Base-by-base conservation (phyloP, 2,797 vertebrate species). In the Esox lucius region DNA sequence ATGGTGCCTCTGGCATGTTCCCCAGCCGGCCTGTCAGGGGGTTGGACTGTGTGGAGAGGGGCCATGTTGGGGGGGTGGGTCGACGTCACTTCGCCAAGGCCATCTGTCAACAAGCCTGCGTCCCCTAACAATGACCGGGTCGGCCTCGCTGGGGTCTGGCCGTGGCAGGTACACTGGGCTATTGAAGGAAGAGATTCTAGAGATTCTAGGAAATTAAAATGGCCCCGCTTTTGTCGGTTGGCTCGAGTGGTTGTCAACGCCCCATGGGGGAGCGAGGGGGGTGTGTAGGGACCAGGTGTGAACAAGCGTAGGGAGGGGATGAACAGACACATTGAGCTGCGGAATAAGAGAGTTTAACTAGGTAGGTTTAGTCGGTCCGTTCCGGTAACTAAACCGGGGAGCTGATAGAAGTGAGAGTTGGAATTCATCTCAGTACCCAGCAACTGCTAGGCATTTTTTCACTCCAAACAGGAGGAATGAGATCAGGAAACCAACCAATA, bases 71-170 rank as follows among this genome's bases (percentile, higher is more conserved):
- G n/a, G n/a, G n/a, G n/a, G n/a, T n/a, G n/a, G n/a, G 39, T 80
- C 64, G 56, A 72, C 72, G 71, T 78, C 77, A 26, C 69, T 74
- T 81, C 80, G 84, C 86, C 83, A 84, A 73, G 62, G 70, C 88
- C 82, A 85, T 90, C 87, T 81, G 82, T 87, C 84, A 75, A 76
- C 75, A 64, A 28, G 73, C 72, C 71, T 56, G 73, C 66, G 70
- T 81, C 75, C 72, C 31, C 68, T 70, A 66, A 70, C 76, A 68
- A 70, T 84, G 85, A 85, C 76, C 87, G 74, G 73, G 79, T 5
- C 82, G 84, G 62, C 81, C 33, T 83, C 67, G 68, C 81, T 49
- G 79, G 39, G 42, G 81, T 73, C 78, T 53, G 67, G 51, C 72
- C 42, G 11, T 56, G 59, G 68, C 72, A 71, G 78, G 64, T 17